Base-by-base conservation (phyloP, 2,888 invertebrate species). In the Andrena minutula region DNA sequence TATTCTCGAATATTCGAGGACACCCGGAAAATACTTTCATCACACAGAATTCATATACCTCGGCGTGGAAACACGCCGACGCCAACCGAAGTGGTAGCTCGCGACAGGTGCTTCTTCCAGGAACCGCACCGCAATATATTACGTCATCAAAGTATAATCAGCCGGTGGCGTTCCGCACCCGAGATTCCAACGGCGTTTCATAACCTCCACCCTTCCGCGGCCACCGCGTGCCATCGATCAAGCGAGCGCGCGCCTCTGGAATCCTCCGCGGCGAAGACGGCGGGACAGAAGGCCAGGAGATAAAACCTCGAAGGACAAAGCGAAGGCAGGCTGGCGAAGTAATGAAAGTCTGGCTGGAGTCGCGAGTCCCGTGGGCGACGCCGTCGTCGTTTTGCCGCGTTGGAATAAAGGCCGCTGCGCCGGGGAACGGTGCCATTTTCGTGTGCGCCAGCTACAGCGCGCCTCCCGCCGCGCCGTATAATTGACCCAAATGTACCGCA, bases 401-500 rank as follows among this genome's bases (percentile, higher is more conserved):
- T 5, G 20, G 20, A 63, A 75, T 69, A 56, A 69, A 75, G 64
- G 20, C 56, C 41, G 20, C 47, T 8, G 64, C 0, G 30, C 5
- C 10, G 10, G 30, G n/a, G 2, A 3, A 20, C 5, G 66, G 12
- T 5, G 41, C 32, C 60, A 71, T 61, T 79, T 63, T 75, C 69
- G 69, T 75, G 41, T 41, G 41, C 41, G 16, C 41, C 41, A 41
- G 16, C 41, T 5, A 16, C 41, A 12, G 30, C 49, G 2, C 8
- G n/a, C 64, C 16, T n/a, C 6, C 5, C 68, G 64, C 35, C 23
- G 63, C 60, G 68, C 35, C 69, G 75, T 78, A 87, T 90, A 90
- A 91, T 89, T 89, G 90, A 91, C 89, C 91, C 86, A 88, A 90
- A 91, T 91, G 82, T 85, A 82, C 86, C 73, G 85, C 88, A 88